These are phyloP conservation scores for human DNA, from an alignment of 2,113 vertebrate species.

Conservation along the genomic window GRCh38 chr1:73499501-73500000, in stretches of 20 bases:
- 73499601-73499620: neutral
- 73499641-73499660: neutral
- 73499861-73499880: conserved; percentile 24
- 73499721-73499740: neutral
- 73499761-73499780: neutral
- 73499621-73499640: neutral
- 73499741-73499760: neutral
- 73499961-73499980: neutral
- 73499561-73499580: neutral
- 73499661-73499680: neutral
- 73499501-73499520: neutral
- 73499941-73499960: neutral
- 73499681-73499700: neutral
- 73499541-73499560: neutral
- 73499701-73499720: neutral
- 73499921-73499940: conserved; percentile 3
- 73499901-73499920: conserved; percentile 47
- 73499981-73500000: neutral
- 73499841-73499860: neutral
- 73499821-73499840: conserved; percentile 10
- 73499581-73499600: neutral
- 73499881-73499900: conserved; percentile 4
- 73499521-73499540: neutral
- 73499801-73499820: conserved; percentile 22
- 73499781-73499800: conserved; percentile 32